These are phyloP conservation scores for Tinamus guttatus DNA, from an alignment of 2,113 vertebrate species.

Conservation along the genomic window DNA sequence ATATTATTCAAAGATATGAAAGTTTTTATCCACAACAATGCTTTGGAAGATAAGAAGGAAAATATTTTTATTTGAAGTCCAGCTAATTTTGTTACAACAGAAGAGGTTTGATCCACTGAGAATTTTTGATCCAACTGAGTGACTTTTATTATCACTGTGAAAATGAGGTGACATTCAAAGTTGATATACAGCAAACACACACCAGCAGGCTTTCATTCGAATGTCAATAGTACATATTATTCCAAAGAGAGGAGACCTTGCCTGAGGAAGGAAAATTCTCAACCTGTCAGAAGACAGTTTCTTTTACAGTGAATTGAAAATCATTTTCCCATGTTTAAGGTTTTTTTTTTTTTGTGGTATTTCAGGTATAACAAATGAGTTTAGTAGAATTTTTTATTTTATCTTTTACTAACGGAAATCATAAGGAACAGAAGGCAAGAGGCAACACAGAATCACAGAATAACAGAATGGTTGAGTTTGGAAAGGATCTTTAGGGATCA, in stretches of 20 bases:
- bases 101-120: neutral
- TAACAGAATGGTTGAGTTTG: too few relatives aligned
- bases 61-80: neutral
- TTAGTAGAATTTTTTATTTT: neutral
- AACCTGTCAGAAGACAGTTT: neutral
- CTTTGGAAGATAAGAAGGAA: neutral
- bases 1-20: neutral
- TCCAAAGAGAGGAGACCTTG: neutral
- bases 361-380: neutral
- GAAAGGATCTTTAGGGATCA: too few relatives aligned
- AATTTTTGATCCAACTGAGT: neutral
- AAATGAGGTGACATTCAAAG: constrained; percentile 37
- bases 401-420: neutral
- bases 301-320: neutral
- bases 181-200: neutral
- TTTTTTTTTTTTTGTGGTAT: neutral
- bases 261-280: neutral
- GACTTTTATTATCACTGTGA: neutral
- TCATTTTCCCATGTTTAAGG: neutral
- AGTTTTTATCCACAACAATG: neutral
- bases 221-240: neutral
- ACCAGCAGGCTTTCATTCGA: neutral
- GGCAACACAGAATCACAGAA: neutral
- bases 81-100: neutral
- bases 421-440: neutral